A percentile compares a stretch with the other conserved stretches of the same genome.
Conservation (phyloP, 1,140 invertebrate genomes). For the Bathynomus jamesi region DNA sequence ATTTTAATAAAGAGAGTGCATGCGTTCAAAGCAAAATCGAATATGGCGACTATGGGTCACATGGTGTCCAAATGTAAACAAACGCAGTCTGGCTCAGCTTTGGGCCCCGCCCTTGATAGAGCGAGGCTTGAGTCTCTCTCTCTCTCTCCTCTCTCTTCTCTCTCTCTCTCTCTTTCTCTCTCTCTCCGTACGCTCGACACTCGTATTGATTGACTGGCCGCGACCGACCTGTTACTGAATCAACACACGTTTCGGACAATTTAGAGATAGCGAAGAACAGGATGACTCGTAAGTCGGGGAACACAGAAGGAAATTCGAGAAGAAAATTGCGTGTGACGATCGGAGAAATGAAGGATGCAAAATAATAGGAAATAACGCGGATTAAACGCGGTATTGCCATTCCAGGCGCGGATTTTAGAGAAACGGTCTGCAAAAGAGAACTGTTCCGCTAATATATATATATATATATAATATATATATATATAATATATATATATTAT, state of each 20-base stretch:
- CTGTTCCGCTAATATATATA: too few relatives aligned
- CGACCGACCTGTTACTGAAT: background rate
- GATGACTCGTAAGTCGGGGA: background rate
- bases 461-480: too few relatives aligned
- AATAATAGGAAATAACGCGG: background rate
- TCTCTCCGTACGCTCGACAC: background rate
- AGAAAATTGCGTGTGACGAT: background rate
- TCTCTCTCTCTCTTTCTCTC: background rate
- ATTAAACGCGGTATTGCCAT: too few relatives aligned
- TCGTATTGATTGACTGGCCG: conserved; percentile 4
- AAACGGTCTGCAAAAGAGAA: too few relatives aligned
- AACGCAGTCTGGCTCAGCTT: background rate
- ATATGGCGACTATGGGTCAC: background rate
- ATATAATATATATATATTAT: too few relatives aligned
- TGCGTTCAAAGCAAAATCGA: background rate
- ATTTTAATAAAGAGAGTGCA: too few relatives aligned
- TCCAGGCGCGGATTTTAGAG: too few relatives aligned
- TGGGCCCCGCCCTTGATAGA: background rate
- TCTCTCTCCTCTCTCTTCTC: background rate
- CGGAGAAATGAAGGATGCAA: background rate
- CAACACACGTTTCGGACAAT: background rate
- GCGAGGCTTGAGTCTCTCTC: background rate
- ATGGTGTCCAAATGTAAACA: background rate
- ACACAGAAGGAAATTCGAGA: too few relatives aligned
- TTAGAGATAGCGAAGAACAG: background rate